Percentiles rank a stretch among this genome's conserved stretches.
phyloP scores from a whole-genome alignment of 2,888 invertebrate genomes.

The Incurvaria masculella region DNA sequence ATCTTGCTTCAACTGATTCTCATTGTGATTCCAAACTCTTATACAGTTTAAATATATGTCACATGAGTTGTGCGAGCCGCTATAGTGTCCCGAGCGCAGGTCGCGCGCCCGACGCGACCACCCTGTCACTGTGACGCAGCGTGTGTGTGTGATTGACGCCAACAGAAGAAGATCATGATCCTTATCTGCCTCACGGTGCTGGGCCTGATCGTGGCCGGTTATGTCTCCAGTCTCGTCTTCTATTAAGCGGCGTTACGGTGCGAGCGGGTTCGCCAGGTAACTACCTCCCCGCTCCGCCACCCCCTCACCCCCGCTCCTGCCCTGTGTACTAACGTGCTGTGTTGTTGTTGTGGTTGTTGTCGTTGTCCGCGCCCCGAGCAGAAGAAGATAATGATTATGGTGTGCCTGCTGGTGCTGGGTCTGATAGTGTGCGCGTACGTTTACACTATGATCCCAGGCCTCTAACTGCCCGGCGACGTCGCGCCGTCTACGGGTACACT shows the following conservation, averaged over 20 bases:
- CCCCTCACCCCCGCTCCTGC: conserved; percentile 31
- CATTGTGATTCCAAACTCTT: too few relatives aligned
- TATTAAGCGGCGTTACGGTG: conserved; percentile 38
- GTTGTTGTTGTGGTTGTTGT: conserved; percentile 49
- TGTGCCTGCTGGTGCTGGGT: conserved; percentile 79
- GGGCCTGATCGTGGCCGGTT: conserved; percentile 74
- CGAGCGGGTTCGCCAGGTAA: conserved; percentile 32
- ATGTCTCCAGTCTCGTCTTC: conserved; percentile 61
- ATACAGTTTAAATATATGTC: too few relatives aligned
- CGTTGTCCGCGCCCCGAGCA: conserved; percentile 55
- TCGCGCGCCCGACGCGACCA: too few relatives aligned
- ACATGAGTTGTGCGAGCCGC: too few relatives aligned
- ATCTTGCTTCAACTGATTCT: too few relatives aligned
- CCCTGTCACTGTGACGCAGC: too few relatives aligned
- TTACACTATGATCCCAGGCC: conserved; percentile 49
- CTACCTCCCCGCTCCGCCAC: conserved; percentile 8
- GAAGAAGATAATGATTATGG: conserved; percentile 94
- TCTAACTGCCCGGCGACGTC: conserved; percentile 45
- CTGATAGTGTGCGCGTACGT: conserved; percentile 61
- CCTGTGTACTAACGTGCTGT: conserved; percentile 43
- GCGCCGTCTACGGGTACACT: too few relatives aligned
- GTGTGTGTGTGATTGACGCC: conserved; percentile 35
- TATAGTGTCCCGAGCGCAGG: too few relatives aligned
- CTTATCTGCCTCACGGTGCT: conserved; percentile 85
- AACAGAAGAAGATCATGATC: conserved; percentile 92